phyloP scores from a whole-genome alignment of 37 sponge, comb jelly and placozoan species.

The Amphimedon queenslandica region DNA sequence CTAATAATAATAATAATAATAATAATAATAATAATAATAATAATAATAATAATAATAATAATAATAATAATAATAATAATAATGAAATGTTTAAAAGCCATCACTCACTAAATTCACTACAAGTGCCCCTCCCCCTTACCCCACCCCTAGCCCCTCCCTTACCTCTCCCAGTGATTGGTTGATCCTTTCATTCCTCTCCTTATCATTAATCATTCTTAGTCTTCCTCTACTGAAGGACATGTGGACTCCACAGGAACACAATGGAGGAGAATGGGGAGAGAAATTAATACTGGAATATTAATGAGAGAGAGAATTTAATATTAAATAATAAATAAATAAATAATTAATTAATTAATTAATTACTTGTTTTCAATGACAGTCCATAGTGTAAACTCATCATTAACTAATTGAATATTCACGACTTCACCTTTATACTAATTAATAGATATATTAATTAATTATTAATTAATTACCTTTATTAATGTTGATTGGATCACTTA shows the following conservation, averaged over 20 bases:
- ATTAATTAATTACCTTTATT: too few relatives aligned
- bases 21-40: too few relatives aligned
- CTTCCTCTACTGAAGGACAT: conserved; percentile 52
- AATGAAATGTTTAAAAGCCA: too few relatives aligned
- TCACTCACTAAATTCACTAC: too few relatives aligned
- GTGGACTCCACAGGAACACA: conserved; percentile 72
- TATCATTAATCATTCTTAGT: conserved; percentile 56
- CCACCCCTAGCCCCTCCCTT: too few relatives aligned
- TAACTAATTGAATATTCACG: conserved; percentile 14
- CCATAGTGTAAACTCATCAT: conserved; percentile 82
- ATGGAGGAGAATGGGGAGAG: conserved; percentile 16
- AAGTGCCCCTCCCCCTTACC: too few relatives aligned
- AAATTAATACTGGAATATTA: neutral
- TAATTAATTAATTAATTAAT: neutral
- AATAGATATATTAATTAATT: conserved; percentile 39
- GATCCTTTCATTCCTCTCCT: conserved; percentile 14
- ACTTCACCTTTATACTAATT: too few relatives aligned
- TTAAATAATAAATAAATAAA: neutral
- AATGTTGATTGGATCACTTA: conserved; percentile 29
- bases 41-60: neutral
- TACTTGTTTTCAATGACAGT: conserved; percentile 10
- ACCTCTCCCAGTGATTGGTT: conserved; percentile 36
- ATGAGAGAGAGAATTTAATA: too few relatives aligned
- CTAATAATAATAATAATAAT: too few relatives aligned
- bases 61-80: neutral